Evolutionary conservation across 2,113 vertebrate genomes (phyloP).

Genomic region (Diadophis punctatus): DNA sequence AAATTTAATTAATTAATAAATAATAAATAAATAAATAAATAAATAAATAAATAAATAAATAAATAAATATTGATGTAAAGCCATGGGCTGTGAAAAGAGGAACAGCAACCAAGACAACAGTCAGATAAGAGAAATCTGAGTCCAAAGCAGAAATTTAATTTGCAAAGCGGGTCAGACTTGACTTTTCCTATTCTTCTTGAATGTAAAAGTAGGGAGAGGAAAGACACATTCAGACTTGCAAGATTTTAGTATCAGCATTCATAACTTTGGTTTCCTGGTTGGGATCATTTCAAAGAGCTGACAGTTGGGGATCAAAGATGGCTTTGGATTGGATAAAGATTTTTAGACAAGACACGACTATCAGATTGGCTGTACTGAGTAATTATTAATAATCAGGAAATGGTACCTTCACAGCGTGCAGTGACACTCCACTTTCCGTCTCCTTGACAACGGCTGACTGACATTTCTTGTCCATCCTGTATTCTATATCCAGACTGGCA

Average conservation of each 20-base stretch:
- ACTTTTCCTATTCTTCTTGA: neutral
- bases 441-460: slow-evolving; percentile 76
- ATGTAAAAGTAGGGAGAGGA: neutral
- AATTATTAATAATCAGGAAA: neutral
- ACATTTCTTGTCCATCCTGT: slow-evolving; percentile 61
- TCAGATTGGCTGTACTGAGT: neutral
- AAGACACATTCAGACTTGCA: neutral
- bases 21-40: no score
- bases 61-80: no score
- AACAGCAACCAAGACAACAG: neutral
- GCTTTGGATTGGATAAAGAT: neutral
- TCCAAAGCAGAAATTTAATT: neutral
- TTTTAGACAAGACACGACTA: neutral
- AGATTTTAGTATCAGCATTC: neutral
- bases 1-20: no score
- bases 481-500: slow-evolving; percentile 71
- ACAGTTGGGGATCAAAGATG: neutral
- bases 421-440: slow-evolving; percentile 80
- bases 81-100: neutral
- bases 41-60: no score
- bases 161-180: neutral
- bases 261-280: neutral
- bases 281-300: neutral
- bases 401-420: slow-evolving; percentile 71
- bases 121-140: neutral